Conservation (phyloP, 2,113 vertebrate genomes). For the Verasper variegatus region DNA sequence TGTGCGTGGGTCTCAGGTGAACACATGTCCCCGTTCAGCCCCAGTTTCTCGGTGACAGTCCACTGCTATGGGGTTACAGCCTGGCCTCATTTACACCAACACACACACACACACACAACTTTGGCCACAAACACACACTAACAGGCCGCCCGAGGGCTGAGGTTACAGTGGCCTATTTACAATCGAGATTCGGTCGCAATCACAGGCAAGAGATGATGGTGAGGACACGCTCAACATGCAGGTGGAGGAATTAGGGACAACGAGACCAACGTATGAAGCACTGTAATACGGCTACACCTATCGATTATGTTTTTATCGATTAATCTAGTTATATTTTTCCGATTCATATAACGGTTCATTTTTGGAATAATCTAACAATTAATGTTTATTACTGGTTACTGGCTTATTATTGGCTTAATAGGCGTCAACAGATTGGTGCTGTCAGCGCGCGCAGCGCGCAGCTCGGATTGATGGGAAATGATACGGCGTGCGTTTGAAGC, state of each 20-base stretch:
- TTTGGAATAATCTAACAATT: no score
- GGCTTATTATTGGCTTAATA: no score
- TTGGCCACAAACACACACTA: background rate
- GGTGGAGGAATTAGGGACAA: slow-evolving; percentile 11
- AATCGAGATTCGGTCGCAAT: slow-evolving; percentile 27
- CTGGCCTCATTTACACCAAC: slow-evolving; percentile 58
- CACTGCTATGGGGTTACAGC: slow-evolving; percentile 38
- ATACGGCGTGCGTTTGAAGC: no score
- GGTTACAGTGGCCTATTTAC: slow-evolving; percentile 71
- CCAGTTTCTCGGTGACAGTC: slow-evolving; percentile 50
- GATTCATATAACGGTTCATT: no score
- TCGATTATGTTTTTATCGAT: no score
- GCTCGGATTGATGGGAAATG: no score
- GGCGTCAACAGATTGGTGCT: no score
- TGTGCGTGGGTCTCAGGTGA: slow-evolving; percentile 39
- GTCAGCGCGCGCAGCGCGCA: no score
- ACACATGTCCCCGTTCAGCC: slow-evolving; percentile 60
- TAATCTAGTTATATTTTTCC: no score
- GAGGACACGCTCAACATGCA: background rate
- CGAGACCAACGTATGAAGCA: no score
- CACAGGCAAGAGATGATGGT: background rate
- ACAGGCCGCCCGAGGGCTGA: slow-evolving; percentile 32
- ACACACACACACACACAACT: slow-evolving; percentile 19
- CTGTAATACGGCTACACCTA: no score
- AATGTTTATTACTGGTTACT: no score